Conservation (phyloP, 2,113 vertebrate species). For the Pontoporia blainvillei region DNA sequence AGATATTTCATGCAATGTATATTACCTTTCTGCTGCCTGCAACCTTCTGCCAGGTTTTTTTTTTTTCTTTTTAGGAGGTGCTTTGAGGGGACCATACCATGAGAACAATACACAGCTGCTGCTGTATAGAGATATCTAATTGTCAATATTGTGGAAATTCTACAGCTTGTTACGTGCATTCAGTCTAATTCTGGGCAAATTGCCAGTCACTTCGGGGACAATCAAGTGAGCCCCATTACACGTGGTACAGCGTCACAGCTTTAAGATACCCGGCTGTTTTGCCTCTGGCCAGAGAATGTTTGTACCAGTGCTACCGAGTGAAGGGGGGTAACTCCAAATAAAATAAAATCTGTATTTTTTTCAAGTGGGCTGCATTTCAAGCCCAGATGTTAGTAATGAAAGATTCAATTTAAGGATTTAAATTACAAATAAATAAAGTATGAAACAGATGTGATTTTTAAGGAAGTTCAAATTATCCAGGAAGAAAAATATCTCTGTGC, state of each 20-base stretch:
- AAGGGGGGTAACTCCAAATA: constrained; percentile 89
- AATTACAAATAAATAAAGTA: constrained; percentile 95
- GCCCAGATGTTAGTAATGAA: constrained; percentile 93
- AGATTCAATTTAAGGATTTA: constrained; percentile 91
- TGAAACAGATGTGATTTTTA: constrained; percentile 92
- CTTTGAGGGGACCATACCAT: constrained; percentile 89
- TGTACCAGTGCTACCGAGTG: constrained; percentile 85
- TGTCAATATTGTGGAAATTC: constrained; percentile 92
- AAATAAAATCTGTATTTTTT: constrained; percentile 92
- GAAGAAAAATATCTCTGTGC: constrained; percentile 91
- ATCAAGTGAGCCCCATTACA: constrained; percentile 90
- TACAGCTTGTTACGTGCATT: constrained; percentile 92
- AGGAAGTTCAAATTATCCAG: constrained; percentile 92
- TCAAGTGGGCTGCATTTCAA: constrained; percentile 92
- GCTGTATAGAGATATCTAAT: constrained; percentile 92
- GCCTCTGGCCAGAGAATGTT: constrained; percentile 91
- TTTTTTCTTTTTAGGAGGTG: constrained; percentile 84
- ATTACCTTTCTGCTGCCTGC: constrained; percentile 87
- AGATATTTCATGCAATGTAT: constrained; percentile 85
- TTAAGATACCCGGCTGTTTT: constrained; percentile 92
- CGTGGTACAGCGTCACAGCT: constrained; percentile 88
- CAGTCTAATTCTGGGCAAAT: constrained; percentile 93
- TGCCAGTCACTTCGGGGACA: constrained; percentile 91
- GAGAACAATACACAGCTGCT: constrained; percentile 92
- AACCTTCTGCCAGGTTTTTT: constrained; percentile 87